These are phyloP conservation scores for Dipodomys ordii DNA, from an alignment of 2,113 vertebrate genomes.

Conservation along the genomic window DNA sequence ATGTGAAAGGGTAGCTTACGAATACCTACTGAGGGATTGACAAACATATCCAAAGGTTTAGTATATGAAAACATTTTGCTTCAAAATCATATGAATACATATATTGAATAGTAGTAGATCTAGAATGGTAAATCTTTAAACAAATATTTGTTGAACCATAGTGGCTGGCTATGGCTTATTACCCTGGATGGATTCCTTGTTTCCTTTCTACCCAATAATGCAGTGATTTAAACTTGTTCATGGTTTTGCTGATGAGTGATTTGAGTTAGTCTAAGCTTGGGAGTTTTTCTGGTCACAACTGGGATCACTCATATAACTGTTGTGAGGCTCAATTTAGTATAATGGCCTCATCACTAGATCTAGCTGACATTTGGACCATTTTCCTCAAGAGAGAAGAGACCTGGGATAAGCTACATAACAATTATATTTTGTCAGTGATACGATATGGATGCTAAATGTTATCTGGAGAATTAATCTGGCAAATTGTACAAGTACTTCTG, in stretches of 20 bases:
- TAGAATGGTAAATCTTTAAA: neutral
- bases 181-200: neutral
- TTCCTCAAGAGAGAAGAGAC: neutral
- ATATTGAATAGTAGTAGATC: neutral
- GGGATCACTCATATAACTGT: neutral
- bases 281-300: neutral
- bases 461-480: neutral
- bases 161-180: neutral
- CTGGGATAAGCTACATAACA: neutral
- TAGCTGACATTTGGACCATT: neutral
- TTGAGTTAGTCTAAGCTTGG: neutral
- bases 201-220: neutral
- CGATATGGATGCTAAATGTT: neutral
- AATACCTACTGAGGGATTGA: neutral
- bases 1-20: neutral
- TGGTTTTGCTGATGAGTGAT: neutral
- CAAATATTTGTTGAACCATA: neutral
- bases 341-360: neutral
- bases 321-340: neutral
- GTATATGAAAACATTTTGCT: neutral
- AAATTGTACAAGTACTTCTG: neutral
- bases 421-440: neutral
- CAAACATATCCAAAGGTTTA: constrained; percentile 13
- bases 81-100: neutral
- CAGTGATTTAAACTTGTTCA: neutral